phyloP scores from a whole-genome alignment of 1,140 invertebrate species.

The Neodiprion pinetum region DNA sequence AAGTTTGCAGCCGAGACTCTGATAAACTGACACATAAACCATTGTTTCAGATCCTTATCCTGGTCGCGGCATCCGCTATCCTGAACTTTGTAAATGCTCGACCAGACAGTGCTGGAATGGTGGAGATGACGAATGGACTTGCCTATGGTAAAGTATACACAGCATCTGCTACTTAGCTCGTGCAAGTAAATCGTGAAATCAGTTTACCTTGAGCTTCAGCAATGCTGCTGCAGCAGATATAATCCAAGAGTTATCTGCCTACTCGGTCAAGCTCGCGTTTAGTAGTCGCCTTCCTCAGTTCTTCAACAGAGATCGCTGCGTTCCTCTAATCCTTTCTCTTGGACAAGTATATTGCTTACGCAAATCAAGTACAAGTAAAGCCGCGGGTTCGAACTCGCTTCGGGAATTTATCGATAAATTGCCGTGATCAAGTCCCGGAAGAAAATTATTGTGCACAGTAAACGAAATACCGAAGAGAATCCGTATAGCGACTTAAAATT shows the following conservation, averaged over 20 bases:
- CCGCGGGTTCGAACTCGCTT: too few species aligned
- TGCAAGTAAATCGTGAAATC: neutral
- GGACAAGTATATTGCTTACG: too few species aligned
- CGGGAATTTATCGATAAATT: too few species aligned
- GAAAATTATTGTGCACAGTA: too few species aligned
- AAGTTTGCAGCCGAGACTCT: too few species aligned
- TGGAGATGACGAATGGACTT: conserved; percentile 48
- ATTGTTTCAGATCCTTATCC: conserved; percentile 20
- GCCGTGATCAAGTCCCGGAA: too few species aligned
- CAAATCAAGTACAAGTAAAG: too few species aligned
- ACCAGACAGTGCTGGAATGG: conserved; percentile 50
- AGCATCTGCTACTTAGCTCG: neutral
- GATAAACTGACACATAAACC: neutral
- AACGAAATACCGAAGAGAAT: too few species aligned
- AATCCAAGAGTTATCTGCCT: neutral
- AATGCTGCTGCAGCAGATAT: neutral
- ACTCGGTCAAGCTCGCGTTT: neutral
- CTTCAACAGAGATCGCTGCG: neutral
- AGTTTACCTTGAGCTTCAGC: neutral
- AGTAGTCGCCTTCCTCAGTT: neutral
- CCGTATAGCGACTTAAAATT: too few species aligned
- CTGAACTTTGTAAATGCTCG: conserved; percentile 18
- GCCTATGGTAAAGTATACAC: conserved; percentile 47
- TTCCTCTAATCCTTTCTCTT: neutral
- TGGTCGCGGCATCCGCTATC: conserved; percentile 22